phyloP scores from a whole-genome alignment of 1,140 invertebrate species.

The Catajapyx aquilonaris region DNA sequence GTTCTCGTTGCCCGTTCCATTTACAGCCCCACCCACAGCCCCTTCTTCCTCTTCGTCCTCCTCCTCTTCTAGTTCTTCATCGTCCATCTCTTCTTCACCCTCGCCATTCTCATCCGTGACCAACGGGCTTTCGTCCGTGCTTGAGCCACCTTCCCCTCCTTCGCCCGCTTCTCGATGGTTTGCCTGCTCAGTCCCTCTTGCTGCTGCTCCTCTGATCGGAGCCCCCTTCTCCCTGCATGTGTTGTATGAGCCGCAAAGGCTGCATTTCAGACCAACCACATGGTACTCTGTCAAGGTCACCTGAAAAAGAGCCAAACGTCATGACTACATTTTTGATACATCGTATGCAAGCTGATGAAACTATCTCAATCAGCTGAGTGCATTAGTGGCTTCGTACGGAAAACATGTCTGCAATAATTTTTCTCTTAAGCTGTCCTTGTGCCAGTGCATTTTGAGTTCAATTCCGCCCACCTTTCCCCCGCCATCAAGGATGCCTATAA shows the following conservation, averaged over 20 bases:
- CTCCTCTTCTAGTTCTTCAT: no score
- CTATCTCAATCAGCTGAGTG: background rate
- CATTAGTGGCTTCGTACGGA: background rate
- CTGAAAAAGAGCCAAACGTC: conserved; percentile 25
- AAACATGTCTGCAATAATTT: background rate
- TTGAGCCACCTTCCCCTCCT: no score
- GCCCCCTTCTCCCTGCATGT: conserved; percentile 39
- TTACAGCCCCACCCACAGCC: no score
- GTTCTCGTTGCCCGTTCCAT: no score
- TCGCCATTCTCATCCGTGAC: no score
- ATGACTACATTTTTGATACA: background rate
- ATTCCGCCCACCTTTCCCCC: conserved; percentile 1
- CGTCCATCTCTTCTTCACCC: no score
- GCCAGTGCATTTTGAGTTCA: background rate
- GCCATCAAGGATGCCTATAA: background rate
- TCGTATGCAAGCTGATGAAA: background rate
- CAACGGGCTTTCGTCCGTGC: no score
- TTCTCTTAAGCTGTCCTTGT: background rate
- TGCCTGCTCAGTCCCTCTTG: no score
- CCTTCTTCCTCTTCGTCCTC: no score
- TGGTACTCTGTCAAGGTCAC: conserved; percentile 59
- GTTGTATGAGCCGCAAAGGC: conserved; percentile 65
- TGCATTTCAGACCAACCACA: conserved; percentile 63
- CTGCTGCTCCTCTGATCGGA: background rate
- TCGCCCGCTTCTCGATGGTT: no score